Evolutionary conservation across 2,113 vertebrate genomes (phyloP).

Genomic region (Bubalus kerabau): DNA sequence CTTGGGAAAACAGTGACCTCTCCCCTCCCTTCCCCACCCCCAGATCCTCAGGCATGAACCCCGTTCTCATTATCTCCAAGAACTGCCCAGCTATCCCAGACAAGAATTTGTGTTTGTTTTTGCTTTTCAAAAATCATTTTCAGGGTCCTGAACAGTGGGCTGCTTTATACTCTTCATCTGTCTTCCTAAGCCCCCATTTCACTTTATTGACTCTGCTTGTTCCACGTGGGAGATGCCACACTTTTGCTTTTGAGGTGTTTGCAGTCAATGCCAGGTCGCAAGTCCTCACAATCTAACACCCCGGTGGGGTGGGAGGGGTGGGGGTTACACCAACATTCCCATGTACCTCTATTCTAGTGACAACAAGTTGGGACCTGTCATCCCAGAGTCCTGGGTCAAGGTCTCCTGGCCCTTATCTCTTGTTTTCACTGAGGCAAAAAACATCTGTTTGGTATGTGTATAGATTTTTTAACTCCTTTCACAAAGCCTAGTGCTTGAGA

Average conservation of each 20-base stretch:
- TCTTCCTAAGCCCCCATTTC: not conserved
- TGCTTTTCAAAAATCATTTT: not conserved
- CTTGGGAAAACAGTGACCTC: not conserved
- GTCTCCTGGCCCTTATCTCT: conserved; percentile 32
- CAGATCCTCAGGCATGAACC: not conserved
- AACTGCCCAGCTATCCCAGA: not conserved
- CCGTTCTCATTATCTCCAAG: not conserved
- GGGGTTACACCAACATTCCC: not conserved
- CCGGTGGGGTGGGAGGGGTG: not conserved
- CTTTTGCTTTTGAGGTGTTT: not conserved
- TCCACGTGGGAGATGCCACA: not conserved
- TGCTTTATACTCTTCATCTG: not conserved
- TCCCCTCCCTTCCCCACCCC: not conserved
- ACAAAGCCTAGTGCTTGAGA: conserved; percentile 44
- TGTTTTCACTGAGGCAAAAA: conserved; percentile 28
- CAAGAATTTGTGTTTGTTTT: not conserved
- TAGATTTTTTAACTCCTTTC: conserved; percentile 49
- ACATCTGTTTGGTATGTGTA: not conserved
- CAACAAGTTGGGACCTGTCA: not conserved
- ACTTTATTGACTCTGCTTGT: not conserved
- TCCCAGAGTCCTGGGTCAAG: conserved; percentile 45
- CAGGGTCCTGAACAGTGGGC: not conserved
- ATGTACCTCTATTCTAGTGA: not conserved
- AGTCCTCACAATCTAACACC: not conserved
- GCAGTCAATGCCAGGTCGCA: not conserved